Percentiles rank a stretch among this genome's conserved stretches.
phyloP scores from a whole-genome alignment of 2,797 vertebrate species.

The Trematomus bernacchii region DNA sequence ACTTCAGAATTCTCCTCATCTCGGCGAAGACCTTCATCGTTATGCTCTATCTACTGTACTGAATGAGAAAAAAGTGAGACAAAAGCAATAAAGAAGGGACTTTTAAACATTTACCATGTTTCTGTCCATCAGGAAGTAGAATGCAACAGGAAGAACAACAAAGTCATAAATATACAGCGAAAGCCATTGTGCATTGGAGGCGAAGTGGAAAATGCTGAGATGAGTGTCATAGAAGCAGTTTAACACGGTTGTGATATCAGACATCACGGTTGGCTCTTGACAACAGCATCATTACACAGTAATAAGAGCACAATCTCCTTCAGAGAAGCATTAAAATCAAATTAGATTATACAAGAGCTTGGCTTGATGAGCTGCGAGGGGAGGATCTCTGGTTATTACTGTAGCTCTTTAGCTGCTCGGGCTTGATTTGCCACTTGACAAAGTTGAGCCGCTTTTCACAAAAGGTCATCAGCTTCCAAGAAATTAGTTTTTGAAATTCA shows the following conservation, averaged over 20 bases:
- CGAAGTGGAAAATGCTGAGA: slow-evolving; percentile 74
- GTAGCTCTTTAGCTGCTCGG: slow-evolving; percentile 77
- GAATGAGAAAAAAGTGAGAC: slow-evolving; percentile 81
- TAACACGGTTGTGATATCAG: slow-evolving; percentile 83
- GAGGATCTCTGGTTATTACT: slow-evolving; percentile 79
- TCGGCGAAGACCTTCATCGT: slow-evolving; percentile 82
- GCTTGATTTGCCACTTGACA: slow-evolving; percentile 85
- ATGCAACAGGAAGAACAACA: slow-evolving; percentile 73
- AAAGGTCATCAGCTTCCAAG: slow-evolving; percentile 87
- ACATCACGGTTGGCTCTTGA: slow-evolving; percentile 84
- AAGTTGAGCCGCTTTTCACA: slow-evolving; percentile 81
- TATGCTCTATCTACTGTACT: slow-evolving; percentile 86
- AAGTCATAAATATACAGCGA: slow-evolving; percentile 67
- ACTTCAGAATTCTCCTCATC: slow-evolving; percentile 85
- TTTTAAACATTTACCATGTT: slow-evolving; percentile 64
- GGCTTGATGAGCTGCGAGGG: slow-evolving; percentile 81
- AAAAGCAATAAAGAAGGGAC: slow-evolving; percentile 77
- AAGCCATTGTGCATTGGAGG: slow-evolving; percentile 63
- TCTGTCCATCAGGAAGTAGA: slow-evolving; percentile 71
- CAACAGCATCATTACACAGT: slow-evolving; percentile 88
- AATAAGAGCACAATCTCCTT: slow-evolving; percentile 85
- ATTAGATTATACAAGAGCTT: slow-evolving; percentile 85
- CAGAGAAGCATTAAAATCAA: slow-evolving; percentile 89
- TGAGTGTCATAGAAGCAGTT: slow-evolving; percentile 84
- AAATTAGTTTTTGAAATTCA: slow-evolving; percentile 84